Evolutionary conservation across 2,888 invertebrate species (phyloP).

Genomic region (Ditula angustiorana): DNA sequence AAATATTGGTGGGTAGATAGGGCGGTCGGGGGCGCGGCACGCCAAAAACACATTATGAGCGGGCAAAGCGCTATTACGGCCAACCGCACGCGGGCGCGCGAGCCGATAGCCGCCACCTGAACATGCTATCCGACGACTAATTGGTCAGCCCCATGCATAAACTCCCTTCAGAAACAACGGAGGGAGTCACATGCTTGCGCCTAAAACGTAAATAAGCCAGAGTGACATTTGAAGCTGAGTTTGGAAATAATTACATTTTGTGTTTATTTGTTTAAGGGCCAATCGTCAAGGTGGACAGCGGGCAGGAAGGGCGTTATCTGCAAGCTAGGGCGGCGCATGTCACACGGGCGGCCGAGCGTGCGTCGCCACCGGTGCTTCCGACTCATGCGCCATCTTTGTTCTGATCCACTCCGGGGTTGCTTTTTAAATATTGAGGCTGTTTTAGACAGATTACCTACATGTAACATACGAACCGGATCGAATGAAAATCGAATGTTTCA

Average conservation of each 20-base stretch:
- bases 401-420: slow-evolving; percentile 44
- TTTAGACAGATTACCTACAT: not conserved
- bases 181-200: slow-evolving; percentile 65
- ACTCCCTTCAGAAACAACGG: slow-evolving; percentile 72
- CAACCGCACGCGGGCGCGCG: slow-evolving; percentile 76
- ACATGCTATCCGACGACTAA: slow-evolving; percentile 80
- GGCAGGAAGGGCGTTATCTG: slow-evolving; percentile 68
- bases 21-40: slow-evolving; percentile 75
- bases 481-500: not conserved
- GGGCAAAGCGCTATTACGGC: slow-evolving; percentile 78
- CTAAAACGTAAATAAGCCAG: slow-evolving; percentile 63
- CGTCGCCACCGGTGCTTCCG: slow-evolving; percentile 65
- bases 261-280: slow-evolving; percentile 59
- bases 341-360: slow-evolving; percentile 71
- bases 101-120: slow-evolving; percentile 74
- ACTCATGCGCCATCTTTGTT: slow-evolving; percentile 71
- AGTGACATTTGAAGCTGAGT: slow-evolving; percentile 44
- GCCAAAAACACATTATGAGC: slow-evolving; percentile 81
- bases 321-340: slow-evolving; percentile 72
- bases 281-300: slow-evolving; percentile 63
- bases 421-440: not conserved
- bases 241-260: slow-evolving; percentile 58
- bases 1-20: slow-evolving; percentile 76
- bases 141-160: slow-evolving; percentile 78
- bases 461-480: not conserved